Percentiles rank a stretch among this genome's conserved stretches.
phyloP scores from a whole-genome alignment of 2,797 vertebrate species.

The Fistularia tabacaria region DNA sequence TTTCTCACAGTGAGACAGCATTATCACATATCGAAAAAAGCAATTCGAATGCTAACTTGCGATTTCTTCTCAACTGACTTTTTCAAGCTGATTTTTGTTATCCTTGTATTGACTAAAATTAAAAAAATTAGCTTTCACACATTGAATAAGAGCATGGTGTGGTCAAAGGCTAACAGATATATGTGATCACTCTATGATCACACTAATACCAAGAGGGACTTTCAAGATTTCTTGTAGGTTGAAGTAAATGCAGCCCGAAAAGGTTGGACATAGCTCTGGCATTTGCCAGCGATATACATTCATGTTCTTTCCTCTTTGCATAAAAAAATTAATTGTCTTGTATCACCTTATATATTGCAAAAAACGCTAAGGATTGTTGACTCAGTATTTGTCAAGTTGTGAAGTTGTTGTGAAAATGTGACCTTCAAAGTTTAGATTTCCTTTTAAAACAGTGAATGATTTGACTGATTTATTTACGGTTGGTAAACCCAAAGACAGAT shows the following conservation, averaged over 20 bases:
- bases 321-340: background rate
- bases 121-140: constrained; percentile 3
- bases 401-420: no score
- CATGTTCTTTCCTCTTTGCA: background rate
- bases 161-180: constrained; percentile 17
- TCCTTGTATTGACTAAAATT: constrained; percentile 2
- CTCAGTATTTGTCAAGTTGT: no score
- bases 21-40: no score
- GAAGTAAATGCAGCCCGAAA: no score
- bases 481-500: no score
- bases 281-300: background rate
- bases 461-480: no score
- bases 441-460: no score
- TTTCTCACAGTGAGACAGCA: background rate
- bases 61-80: background rate
- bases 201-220: constrained; percentile 8
- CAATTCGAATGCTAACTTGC: background rate
- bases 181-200: constrained; percentile 6
- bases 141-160: constrained; percentile 2
- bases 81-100: background rate
- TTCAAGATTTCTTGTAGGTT: background rate
- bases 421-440: no score
- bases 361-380: no score
- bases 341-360: background rate
- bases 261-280: background rate